These are phyloP conservation scores for Sitophilus oryzae DNA, from an alignment of 1,140 invertebrate species.

Conservation along the genomic window DNA sequence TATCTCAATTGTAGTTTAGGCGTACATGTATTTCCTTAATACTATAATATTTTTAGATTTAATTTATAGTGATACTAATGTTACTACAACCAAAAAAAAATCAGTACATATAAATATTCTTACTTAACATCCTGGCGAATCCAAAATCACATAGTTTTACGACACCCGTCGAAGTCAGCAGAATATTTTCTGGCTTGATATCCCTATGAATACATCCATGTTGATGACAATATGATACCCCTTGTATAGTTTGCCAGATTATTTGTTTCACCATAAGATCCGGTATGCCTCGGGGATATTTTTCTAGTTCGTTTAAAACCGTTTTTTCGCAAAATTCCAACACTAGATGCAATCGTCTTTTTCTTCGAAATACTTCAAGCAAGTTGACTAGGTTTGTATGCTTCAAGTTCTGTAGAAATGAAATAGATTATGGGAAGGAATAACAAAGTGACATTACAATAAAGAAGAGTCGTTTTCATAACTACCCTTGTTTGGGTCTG, in stretches of 20 bases:
- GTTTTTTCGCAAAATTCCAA: constrained; percentile 99
- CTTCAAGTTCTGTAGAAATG: constrained; percentile 80
- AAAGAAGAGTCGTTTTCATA: no score
- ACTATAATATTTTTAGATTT: not conserved
- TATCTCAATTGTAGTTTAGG: no score
- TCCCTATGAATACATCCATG: constrained; percentile 96
- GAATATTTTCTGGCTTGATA: constrained; percentile 98
- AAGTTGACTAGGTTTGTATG: constrained; percentile 97
- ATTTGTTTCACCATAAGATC: constrained; percentile 86
- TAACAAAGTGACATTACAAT: no score
- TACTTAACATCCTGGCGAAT: constrained; percentile 94
- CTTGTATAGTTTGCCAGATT: constrained; percentile 91
- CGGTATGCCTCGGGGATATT: constrained; percentile 68
- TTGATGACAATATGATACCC: constrained; percentile 92
- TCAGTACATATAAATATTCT: constrained; percentile 23
- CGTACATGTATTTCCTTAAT: not conserved
- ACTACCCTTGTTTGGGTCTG: no score
- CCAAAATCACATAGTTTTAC: constrained; percentile 99
- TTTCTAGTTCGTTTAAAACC: constrained; percentile 92
- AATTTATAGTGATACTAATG: no score
- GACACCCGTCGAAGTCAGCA: constrained; percentile 88
- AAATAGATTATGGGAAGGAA: constrained; percentile 15
- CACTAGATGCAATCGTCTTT: constrained; percentile 93
- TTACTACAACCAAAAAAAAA: no score
- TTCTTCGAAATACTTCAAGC: constrained; percentile 95